These are phyloP conservation scores for Albula glossodonta DNA, from an alignment of 2,113 vertebrate genomes.

Conservation along the genomic window DNA sequence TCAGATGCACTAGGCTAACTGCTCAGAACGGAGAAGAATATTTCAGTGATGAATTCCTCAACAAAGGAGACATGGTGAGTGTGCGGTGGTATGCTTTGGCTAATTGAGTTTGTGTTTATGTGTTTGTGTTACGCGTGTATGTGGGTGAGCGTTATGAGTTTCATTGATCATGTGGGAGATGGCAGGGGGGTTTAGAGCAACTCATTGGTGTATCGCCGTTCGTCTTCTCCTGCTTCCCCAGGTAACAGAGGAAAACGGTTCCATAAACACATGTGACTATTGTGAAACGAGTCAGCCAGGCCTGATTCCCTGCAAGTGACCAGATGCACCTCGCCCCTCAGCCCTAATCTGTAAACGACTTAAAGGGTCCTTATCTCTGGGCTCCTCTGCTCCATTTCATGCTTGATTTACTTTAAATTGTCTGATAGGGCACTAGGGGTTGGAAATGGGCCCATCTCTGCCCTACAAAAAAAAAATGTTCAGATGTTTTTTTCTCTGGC, in stretches of 20 bases:
- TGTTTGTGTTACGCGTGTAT: not conserved
- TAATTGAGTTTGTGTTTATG: not conserved
- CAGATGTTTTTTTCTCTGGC: slow-evolving; percentile 87
- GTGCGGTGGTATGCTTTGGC: not conserved
- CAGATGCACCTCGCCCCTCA: slow-evolving; percentile 98
- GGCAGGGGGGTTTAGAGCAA: not conserved
- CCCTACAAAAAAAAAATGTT: slow-evolving; percentile 89
- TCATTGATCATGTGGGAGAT: too few relatives aligned
- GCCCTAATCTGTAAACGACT: slow-evolving; percentile 99
- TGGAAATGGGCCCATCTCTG: slow-evolving; percentile 99
- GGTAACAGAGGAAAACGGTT: slow-evolving; percentile 99
- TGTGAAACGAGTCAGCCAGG: slow-evolving; percentile 97
- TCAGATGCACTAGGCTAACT: too few relatives aligned
- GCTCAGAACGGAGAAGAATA: too few relatives aligned
- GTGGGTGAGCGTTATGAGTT: too few relatives aligned
- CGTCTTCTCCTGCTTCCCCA: slow-evolving; percentile 68
- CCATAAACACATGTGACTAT: slow-evolving; percentile 96
- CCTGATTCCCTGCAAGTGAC: slow-evolving; percentile 95
- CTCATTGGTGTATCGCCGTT: not conserved
- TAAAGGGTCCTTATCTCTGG: slow-evolving; percentile 99
- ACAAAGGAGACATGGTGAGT: too few relatives aligned
- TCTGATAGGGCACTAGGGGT: slow-evolving; percentile 99
- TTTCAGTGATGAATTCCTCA: slow-evolving; percentile 56
- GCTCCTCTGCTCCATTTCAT: slow-evolving; percentile 99
- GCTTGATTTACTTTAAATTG: slow-evolving; percentile 99